Conservation (phyloP, 2,888 invertebrate genomes). For the Mythimna ferrago region DNA sequence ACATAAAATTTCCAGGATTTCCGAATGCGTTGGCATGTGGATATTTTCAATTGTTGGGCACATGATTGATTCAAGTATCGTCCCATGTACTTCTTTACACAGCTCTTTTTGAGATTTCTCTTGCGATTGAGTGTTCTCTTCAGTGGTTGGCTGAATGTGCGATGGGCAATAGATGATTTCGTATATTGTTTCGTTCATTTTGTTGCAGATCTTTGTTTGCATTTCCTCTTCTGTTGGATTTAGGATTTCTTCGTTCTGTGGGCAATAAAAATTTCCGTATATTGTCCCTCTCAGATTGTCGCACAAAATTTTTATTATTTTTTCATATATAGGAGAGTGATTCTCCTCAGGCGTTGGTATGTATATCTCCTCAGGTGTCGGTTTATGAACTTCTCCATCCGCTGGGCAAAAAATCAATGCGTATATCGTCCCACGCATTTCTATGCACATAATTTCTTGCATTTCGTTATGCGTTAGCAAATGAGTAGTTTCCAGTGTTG, state of each 20-base stretch:
- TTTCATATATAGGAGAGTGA: slow-evolving; percentile 1
- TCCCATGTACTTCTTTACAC: slow-evolving; percentile 1
- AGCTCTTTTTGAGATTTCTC: slow-evolving; percentile 11
- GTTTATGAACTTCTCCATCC: neutral
- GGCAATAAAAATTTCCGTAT: slow-evolving; percentile 8
- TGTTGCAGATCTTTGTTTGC: slow-evolving; percentile 18
- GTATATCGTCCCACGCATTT: slow-evolving; percentile 24
- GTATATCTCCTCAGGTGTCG: neutral
- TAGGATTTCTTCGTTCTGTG: neutral
- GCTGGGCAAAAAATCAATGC: slow-evolving; percentile 18
- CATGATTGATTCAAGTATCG: slow-evolving; percentile 15
- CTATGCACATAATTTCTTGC: slow-evolving; percentile 20
- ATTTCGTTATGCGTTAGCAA: neutral
- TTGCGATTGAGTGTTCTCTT: neutral
- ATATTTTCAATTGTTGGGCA: neutral
- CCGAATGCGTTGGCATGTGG: neutral
- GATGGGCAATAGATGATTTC: slow-evolving; percentile 13
- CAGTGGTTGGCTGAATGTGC: neutral
- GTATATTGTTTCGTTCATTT: slow-evolving; percentile 15
- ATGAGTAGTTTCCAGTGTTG: neutral
- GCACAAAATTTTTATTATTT: slow-evolving; percentile 13
- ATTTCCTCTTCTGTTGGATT: slow-evolving; percentile 1
- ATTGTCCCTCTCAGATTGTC: slow-evolving; percentile 7
- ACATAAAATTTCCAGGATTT: slow-evolving; percentile 9
- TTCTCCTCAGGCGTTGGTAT: neutral